Evolutionary conservation across 2,113 vertebrate genomes (phyloP).

Genomic region (Oryzias curvinotus): DNA sequence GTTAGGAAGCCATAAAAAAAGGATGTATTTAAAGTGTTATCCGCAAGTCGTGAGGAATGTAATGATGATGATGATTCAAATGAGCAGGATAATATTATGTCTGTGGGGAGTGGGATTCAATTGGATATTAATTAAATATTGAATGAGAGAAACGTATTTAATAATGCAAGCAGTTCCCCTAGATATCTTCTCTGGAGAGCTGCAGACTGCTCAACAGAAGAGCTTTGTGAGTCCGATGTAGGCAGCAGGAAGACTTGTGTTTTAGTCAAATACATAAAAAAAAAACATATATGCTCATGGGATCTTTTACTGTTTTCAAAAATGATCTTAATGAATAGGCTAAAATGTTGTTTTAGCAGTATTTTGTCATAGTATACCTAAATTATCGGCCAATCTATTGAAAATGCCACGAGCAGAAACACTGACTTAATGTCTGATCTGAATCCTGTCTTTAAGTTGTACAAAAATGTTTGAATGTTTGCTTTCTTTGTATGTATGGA

Average conservation of each 20-base stretch:
- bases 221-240: conserved; percentile 36
- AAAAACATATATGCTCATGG: conserved; percentile 4
- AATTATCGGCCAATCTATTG: not conserved
- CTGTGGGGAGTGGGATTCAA: conserved; percentile 71
- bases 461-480: not conserved
- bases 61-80: conserved; percentile 70
- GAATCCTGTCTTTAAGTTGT: not conserved
- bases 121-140: conserved; percentile 81
- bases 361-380: too few relatives aligned
- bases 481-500: not conserved
- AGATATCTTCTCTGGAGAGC: conserved; percentile 66
- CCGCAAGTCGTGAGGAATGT: conserved; percentile 73
- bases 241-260: conserved; percentile 21
- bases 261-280: conserved; percentile 7
- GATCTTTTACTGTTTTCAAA: not conserved
- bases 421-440: conserved; percentile 75
- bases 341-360: too few relatives aligned
- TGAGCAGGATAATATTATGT: conserved; percentile 76
- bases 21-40: conserved; percentile 65
- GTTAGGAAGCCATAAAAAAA: conserved; percentile 65
- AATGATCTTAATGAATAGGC: not conserved
- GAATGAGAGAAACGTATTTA: conserved; percentile 73
- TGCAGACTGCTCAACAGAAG: conserved; percentile 49
- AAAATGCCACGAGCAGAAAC: conserved; percentile 83
- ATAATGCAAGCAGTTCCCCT: conserved; percentile 74